Conservation (phyloP, 2,888 invertebrate genomes). For the Lapara coniferarum region DNA sequence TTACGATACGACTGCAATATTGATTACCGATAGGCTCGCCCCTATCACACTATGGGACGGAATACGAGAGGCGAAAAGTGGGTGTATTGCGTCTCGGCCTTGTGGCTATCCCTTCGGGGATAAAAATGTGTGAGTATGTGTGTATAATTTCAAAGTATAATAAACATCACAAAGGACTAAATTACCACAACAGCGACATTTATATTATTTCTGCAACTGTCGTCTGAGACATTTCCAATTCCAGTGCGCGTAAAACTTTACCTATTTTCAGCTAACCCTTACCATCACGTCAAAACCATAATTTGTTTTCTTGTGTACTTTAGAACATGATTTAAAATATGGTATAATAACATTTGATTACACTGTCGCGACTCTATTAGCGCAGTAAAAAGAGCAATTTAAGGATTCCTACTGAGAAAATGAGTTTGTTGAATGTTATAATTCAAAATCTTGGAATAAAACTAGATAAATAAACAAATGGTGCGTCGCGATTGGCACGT, state of each 20-base stretch:
- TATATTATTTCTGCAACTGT: conserved; percentile 2
- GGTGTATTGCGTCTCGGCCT: too few species aligned
- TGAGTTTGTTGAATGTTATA: not conserved
- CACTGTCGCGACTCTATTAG: conserved; percentile 1
- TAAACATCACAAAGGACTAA: too few species aligned
- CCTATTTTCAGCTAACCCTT: not conserved
- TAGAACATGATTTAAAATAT: not conserved
- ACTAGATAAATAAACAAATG: not conserved
- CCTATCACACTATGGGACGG: too few species aligned
- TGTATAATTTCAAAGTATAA: too few species aligned
- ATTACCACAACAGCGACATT: not conserved
- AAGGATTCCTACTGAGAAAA: conserved; percentile 6
- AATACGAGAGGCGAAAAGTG: too few species aligned
- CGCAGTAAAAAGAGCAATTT: not conserved
- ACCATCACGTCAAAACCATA: conserved; percentile 5
- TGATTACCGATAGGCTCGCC: too few species aligned
- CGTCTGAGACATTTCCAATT: conserved; percentile 9
- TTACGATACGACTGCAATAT: too few species aligned
- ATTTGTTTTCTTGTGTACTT: conserved; percentile 8
- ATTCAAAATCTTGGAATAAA: not conserved
- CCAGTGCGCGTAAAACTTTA: conserved; percentile 11
- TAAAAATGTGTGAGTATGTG: too few species aligned
- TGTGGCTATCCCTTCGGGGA: too few species aligned
- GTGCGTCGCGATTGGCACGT: not conserved
- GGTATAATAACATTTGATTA: conserved; percentile 6